Percentiles rank a stretch among this genome's conserved stretches.
phyloP scores from a whole-genome alignment of 1,140 invertebrate species.

The Hermetia illucens region DNA sequence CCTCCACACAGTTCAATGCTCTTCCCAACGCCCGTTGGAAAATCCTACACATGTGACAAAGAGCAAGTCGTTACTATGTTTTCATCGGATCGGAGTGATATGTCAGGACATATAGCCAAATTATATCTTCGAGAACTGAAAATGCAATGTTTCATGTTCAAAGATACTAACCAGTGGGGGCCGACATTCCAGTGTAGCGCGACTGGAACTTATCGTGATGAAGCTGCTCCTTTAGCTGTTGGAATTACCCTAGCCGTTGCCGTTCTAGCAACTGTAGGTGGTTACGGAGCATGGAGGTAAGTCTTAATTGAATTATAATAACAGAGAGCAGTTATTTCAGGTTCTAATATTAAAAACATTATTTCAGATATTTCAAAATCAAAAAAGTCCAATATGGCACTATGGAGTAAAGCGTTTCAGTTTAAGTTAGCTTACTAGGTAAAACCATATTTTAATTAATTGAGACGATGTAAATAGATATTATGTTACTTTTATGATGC shows the following conservation, averaged over 20 bases:
- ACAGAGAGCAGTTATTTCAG: neutral
- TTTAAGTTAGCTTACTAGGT: too few species aligned
- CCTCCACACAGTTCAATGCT: slow-evolving; percentile 43
- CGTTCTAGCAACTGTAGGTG: slow-evolving; percentile 62
- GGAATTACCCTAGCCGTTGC: slow-evolving; percentile 72
- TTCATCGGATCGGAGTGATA: slow-evolving; percentile 27
- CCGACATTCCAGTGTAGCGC: slow-evolving; percentile 39
- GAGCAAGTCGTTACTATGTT: slow-evolving; percentile 35
- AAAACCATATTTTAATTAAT: too few species aligned
- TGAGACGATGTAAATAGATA: too few species aligned
- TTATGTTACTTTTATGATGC: too few species aligned
- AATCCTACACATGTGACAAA: slow-evolving; percentile 60
- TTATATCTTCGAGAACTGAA: slow-evolving; percentile 39
- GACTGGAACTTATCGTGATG: slow-evolving; percentile 41
- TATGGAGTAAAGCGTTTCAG: slow-evolving; percentile 83
- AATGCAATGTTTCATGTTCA: slow-evolving; percentile 45
- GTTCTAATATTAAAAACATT: neutral
- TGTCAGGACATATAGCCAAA: slow-evolving; percentile 35
- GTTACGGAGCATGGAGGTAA: slow-evolving; percentile 55
- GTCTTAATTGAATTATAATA: neutral
- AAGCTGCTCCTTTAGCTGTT: slow-evolving; percentile 74
- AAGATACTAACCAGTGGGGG: slow-evolving; percentile 38
- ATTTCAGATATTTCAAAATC: slow-evolving; percentile 67
- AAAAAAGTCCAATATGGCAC: slow-evolving; percentile 87
- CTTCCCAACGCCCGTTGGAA: slow-evolving; percentile 72